Conservation (phyloP, 2,113 vertebrate species). For the Corythornis madagascariensis region DNA sequence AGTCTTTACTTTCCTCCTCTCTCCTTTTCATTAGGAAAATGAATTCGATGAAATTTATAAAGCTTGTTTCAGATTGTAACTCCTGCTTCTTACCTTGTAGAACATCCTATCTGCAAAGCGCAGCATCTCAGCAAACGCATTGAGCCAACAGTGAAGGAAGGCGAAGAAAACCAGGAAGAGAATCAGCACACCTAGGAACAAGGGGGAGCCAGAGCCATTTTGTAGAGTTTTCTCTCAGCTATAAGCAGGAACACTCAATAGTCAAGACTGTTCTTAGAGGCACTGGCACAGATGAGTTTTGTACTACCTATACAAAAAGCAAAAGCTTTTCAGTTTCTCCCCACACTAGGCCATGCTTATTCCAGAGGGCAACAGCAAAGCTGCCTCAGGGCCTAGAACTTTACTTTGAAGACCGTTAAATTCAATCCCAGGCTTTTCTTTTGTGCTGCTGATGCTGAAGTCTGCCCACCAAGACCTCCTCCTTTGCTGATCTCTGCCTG, state of each 20-base stretch:
- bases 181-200: constrained; percentile 76
- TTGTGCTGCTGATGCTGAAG: not conserved
- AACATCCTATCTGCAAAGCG: constrained; percentile 87
- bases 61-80: not conserved
- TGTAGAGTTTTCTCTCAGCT: not conserved
- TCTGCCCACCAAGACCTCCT: not conserved
- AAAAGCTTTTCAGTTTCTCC: not conserved
- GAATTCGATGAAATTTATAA: not conserved
- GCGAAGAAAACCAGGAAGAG: constrained; percentile 82
- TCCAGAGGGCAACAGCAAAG: not conserved
- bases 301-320: not conserved
- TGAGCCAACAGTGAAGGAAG: constrained; percentile 81
- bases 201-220: not conserved
- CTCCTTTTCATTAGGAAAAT: not conserved
- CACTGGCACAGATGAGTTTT: not conserved
- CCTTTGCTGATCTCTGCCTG: not conserved
- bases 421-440: not conserved
- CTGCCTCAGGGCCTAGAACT: not conserved
- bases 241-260: not conserved
- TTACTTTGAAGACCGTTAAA: not conserved
- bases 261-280: not conserved
- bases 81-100: constrained; percentile 77
- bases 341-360: not conserved
- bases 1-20: not conserved
- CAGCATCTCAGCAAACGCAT: constrained; percentile 86